Base-by-base conservation (phyloP, 2,797 vertebrate genomes). In the Platalea minor region DNA sequence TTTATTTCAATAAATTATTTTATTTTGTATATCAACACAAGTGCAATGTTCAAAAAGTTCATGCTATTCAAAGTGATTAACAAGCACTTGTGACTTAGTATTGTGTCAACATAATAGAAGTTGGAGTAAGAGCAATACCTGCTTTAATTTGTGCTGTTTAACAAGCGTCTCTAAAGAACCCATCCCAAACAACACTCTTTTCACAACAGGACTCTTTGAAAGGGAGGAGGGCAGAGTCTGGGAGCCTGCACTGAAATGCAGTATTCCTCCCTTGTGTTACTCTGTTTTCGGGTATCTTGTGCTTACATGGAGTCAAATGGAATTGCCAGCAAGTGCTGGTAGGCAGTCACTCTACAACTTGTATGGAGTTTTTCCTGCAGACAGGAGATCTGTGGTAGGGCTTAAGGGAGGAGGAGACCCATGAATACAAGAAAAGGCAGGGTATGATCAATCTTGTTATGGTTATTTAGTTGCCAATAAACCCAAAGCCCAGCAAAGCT, bases 1-100 rank as follows among this genome's bases (percentile, higher is more conserved):
- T 92, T 92, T 89, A 77, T 89, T 92, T 87, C 64, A 89, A 70
- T 78, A 63, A 33, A 48, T 86, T 60, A 31, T 78, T 92, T 81
- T 56, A 43, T 69, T 91, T 94, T 96, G 46, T 70, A 4, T 89
- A 78, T 83, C 50, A 85, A 70, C 48, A 88, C 3, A 56, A 85
- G 17, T 24, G 19, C 8, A 41, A 11, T 35, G 25, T 89, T 80
- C 2, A 8, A 67, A 89, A 93, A 85, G 43, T 60, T 93, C 53
- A 50, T 65, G 41, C 18, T 53, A 24, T 29, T 84, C 28, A 53
- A 93, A 76, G 45, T 28, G 25, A 89, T 85, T 89, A 80, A 87
- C 17, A 78, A 91, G 39, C 17, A 46, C 20, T 51, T 60, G 72
- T 85, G 91, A 64, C 56, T 82, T 79, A 70, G 31, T 60, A 59